Conservation (phyloP, 2,797 vertebrate genomes). For the Perodicticus potto region DNA sequence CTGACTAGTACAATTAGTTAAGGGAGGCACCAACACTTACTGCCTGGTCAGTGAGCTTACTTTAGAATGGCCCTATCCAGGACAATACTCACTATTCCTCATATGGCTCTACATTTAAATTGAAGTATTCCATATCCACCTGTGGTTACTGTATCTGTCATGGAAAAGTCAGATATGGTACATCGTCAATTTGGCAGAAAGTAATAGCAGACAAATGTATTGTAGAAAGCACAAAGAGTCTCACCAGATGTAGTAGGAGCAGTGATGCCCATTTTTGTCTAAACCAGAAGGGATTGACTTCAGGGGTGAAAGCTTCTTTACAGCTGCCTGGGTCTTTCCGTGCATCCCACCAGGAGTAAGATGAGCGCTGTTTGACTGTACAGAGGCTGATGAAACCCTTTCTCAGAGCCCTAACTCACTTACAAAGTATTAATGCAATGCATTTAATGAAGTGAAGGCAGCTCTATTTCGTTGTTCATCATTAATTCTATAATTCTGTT, state of each 20-base stretch:
- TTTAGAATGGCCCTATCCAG: background rate
- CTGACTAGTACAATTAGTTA: background rate
- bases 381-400: background rate
- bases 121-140: background rate
- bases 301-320: background rate
- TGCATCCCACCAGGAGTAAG: background rate
- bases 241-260: background rate
- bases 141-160: background rate
- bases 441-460: too few species aligned
- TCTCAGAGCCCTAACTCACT: background rate
- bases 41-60: background rate
- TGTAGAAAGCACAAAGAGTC: background rate
- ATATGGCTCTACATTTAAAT: background rate
- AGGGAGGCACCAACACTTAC: background rate
- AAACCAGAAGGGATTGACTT: background rate
- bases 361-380: background rate
- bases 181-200: background rate
- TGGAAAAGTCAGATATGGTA: background rate
- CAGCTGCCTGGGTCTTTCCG: background rate
- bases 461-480: background rate
- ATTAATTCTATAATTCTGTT: background rate
- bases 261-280: background rate
- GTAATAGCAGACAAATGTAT: background rate
- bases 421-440: background rate
- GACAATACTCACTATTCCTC: too few species aligned